These are phyloP conservation scores for Corythaixoides concolor DNA, from an alignment of 2,113 vertebrate genomes.

Conservation along the genomic window DNA sequence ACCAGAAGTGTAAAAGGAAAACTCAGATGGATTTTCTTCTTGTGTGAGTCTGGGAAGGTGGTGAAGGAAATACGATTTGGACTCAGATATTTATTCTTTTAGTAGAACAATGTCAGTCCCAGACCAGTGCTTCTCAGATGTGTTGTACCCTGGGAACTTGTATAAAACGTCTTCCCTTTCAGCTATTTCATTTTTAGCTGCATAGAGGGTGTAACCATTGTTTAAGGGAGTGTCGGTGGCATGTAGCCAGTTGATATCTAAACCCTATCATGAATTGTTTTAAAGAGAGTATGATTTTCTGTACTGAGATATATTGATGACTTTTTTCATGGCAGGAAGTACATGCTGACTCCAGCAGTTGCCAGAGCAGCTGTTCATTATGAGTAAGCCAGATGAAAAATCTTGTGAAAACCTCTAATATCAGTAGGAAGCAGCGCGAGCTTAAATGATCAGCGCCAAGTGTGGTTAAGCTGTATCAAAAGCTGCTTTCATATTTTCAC, in stretches of 20 bases:
- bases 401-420: background rate
- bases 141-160: constrained; percentile 68
- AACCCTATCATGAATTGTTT: background rate
- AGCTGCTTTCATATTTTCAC: background rate
- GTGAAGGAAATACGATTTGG: constrained; percentile 63
- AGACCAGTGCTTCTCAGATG: constrained; percentile 5
- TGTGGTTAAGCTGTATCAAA: background rate
- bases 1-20: constrained; percentile 7
- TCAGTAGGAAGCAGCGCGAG: background rate
- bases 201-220: constrained; percentile 41
- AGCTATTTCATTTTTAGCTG: constrained; percentile 46
- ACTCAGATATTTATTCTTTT: constrained; percentile 57
- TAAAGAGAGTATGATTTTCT: constrained; percentile 12
- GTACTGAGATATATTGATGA: background rate
- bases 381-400: background rate
- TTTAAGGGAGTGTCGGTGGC: constrained; percentile 25
- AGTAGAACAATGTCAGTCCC: constrained; percentile 68
- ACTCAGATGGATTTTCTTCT: constrained; percentile 55
- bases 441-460: background rate
- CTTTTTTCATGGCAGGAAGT: constrained; percentile 28
- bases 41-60: constrained; percentile 19
- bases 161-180: constrained; percentile 42
- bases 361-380: constrained; percentile 43
- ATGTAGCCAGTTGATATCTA: background rate
- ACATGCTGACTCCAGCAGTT: constrained; percentile 27